Evolutionary conservation across 2,888 invertebrate species (phyloP), one percentile per base, ranked within the genome.

Genomic region (Drosophila diplacantha): DNA sequence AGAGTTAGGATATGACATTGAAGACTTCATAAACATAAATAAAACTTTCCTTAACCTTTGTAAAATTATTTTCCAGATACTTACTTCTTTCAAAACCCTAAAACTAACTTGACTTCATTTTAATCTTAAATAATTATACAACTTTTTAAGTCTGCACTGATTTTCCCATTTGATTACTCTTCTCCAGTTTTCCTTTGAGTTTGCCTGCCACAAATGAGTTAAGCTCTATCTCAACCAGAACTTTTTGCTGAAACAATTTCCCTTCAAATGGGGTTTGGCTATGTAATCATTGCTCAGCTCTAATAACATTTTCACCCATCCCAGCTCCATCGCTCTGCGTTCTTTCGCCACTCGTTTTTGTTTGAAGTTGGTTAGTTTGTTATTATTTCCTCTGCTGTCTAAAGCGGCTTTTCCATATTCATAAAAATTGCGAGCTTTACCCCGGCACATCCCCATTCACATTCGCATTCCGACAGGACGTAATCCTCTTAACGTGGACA

Each of bases 361-460:
- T 78, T 81, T 81, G 74, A 81, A 78, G 77, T 78, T 74, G 71
- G 80, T 75, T 78, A 75, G 75, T 74, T 78, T 81, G 74, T 68
- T 51, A 61, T 61, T 60, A 60, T 60, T 61, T 51, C 34, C 61
- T 60, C 62, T 71, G 72, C 65, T 64, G 71, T 65, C 71, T 67
- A 78, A 81, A 81, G 76, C 77, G 69, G 77, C 79, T 78, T 81
- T 81, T 71, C 55, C 79, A 81, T 81, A 78, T 78, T 78, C 81
- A 81, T 81, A 81, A 78, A 77, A 81, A 78, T 78, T 74, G 77
- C 79, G 81, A 78, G 76, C 65, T 72, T 67, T 53, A 59, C 74
- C 75, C 46, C 50, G 24, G 29, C 47, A 43, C 32, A 29, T 31
- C 20, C 54, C 44, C 63, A 76, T 71, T 44, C 69, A 64, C 65